phyloP scores from a whole-genome alignment of 2,888 invertebrate species.

The Apodemia zela region DNA sequence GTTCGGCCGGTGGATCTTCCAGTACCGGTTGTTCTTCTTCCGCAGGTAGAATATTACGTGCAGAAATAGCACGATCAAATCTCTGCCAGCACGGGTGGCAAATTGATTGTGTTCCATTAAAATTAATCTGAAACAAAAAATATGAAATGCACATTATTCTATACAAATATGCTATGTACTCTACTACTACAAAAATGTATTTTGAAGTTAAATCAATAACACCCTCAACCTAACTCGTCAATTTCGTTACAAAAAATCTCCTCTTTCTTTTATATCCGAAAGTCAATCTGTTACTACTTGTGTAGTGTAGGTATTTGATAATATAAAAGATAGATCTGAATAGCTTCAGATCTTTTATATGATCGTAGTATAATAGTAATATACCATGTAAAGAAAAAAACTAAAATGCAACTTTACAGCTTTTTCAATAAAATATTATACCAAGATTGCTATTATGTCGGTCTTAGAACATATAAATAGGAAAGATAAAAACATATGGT shows the following conservation, averaged over 20 bases:
- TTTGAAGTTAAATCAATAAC: conserved; percentile 6
- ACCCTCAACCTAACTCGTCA: conserved; percentile 7
- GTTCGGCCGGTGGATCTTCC: conserved; percentile 1
- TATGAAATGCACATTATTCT: conserved; percentile 4
- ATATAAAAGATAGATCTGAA: conserved; percentile 1
- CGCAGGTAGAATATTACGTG: not conserved
- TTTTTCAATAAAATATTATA: conserved; percentile 1
- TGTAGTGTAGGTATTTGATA: conserved; percentile 8
- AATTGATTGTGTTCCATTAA: conserved; percentile 16
- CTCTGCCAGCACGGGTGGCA: conserved; percentile 19
- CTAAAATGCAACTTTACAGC: not conserved
- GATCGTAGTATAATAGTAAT: conserved; percentile 5
- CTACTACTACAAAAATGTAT: conserved; percentile 3
- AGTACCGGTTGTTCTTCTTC: conserved; percentile 2
- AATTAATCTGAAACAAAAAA: conserved; percentile 13
- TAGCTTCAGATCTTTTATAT: conserved; percentile 3
- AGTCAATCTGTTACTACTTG: conserved; percentile 4
- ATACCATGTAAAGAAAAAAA: not conserved
- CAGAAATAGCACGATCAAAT: conserved; percentile 17
- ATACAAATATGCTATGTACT: conserved; percentile 9
- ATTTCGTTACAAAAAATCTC: conserved; percentile 5
- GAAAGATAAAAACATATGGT: conserved; percentile 4
- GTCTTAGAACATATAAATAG: conserved; percentile 3
- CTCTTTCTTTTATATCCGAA: not conserved
- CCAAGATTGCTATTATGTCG: not conserved